These are phyloP conservation scores for Sebastes goodei DNA, from an alignment of 2,797 vertebrate genomes.

Conservation along the genomic window DNA sequence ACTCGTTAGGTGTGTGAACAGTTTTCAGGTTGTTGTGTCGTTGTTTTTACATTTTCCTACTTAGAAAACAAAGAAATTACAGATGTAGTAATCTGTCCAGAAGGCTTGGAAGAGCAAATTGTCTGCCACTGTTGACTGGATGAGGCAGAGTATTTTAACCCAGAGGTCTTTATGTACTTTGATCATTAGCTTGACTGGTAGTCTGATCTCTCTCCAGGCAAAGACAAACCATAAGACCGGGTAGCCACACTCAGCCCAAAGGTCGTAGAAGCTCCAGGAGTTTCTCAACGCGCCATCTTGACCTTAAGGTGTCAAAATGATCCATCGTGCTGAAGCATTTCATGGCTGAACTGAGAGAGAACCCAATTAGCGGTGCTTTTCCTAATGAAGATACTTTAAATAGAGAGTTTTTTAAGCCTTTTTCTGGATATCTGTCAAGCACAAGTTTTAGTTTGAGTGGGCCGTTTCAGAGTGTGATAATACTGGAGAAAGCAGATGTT, in stretches of 20 bases:
- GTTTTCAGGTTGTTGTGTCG: background rate
- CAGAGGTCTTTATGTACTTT: background rate
- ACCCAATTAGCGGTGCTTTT: conserved; percentile 11
- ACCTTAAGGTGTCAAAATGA: conserved; percentile 49
- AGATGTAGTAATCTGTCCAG: background rate
- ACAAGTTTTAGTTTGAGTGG: background rate
- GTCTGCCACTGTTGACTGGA: background rate
- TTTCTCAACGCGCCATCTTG: conserved; percentile 22
- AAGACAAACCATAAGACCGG: conserved; percentile 21
- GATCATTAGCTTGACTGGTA: background rate
- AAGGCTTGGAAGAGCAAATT: background rate
- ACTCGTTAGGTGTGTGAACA: background rate
- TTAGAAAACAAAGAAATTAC: background rate
- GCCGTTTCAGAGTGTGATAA: background rate
- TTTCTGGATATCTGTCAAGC: background rate
- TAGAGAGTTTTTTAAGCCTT: background rate
- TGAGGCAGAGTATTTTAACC: background rate
- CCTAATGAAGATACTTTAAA: background rate
- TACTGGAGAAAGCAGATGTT: conserved; percentile 5
- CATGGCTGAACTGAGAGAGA: conserved; percentile 47
- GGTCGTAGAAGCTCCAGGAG: background rate
- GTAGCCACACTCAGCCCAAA: background rate
- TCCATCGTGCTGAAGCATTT: conserved; percentile 25
- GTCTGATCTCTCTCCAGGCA: background rate
- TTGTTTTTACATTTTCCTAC: background rate